A percentile compares a stretch with the other conserved stretches of the same genome.
phyloP scores from a whole-genome alignment of 37 sponge, comb jelly and placozoan genomes.

The Geodia barretti region DNA sequence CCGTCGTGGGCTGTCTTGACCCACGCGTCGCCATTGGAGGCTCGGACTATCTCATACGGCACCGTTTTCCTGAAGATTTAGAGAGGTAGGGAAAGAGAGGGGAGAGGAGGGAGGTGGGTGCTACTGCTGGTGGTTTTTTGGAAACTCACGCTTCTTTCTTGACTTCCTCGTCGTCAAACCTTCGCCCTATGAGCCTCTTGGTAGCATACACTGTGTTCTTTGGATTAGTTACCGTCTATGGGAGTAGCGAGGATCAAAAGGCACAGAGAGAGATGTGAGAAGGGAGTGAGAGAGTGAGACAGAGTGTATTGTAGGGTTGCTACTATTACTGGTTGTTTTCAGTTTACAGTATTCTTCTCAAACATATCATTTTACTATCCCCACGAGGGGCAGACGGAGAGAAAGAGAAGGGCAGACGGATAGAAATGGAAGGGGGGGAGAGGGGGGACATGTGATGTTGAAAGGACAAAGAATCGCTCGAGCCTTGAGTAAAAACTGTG shows the following conservation, averaged over 20 bases:
- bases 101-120: neutral
- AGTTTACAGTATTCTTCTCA: no score
- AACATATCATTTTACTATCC: no score
- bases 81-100: neutral
- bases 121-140: no score
- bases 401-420: no score
- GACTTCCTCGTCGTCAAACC: conserved; percentile 91
- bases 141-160: conserved; percentile 83
- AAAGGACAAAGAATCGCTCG: no score
- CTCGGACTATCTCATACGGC: conserved; percentile 87
- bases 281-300: neutral
- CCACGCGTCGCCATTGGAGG: conserved; percentile 99
- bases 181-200: conserved; percentile 94
- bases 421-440: no score
- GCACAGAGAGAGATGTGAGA: no score
- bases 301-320: conserved; percentile 3
- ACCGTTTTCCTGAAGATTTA: conserved; percentile 64
- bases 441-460: no score
- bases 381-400: no score
- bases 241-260: no score
- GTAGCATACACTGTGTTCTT: conserved; percentile 94
- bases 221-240: conserved; percentile 93
- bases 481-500: neutral
- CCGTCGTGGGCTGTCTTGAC: conserved; percentile 78
- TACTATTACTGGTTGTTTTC: neutral